Evolutionary conservation across 1,140 invertebrate species (phyloP), one percentile per base, ranked within the genome.

Genomic region (Probaryconus sp.): DNA sequence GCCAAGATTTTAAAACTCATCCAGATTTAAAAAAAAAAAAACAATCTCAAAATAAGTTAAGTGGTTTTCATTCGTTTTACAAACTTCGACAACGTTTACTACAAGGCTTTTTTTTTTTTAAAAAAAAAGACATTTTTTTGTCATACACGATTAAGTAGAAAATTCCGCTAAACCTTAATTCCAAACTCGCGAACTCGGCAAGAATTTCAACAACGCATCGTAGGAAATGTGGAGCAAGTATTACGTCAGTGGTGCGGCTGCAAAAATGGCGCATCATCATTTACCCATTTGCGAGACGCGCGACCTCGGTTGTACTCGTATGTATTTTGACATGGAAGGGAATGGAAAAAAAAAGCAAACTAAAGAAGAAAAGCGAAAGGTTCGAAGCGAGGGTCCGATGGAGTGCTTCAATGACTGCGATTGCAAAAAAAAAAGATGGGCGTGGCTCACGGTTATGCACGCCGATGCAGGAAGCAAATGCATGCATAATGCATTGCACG

Each of bases 401-500:
- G 47, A 28, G 51, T 28, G 47, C 14, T 70, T 76, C 40, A 55
- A 67, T 51, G 48, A 65, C 38, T 47, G 45, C 16, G 37, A 47
- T 38, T 42, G 38, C 18, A 43, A 48, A 72, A 79, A n/a, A n/a
- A 78, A 71, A 68, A 35, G 65, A 65, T 76, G 75, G 77, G 77
- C 69, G 79, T 74, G 71, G 38, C n/a, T n/a, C n/a, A n/a, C 77
- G 16, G 55, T 71, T 70, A 67, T 76, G 73, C 51, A 73, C 67
- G 33, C 71, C 55, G 65, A 68, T 76, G 67, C 78, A 67, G 50
- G 51, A 55, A 55, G 47, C 77, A 78, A 67, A 58, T 76, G 72
- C 76, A 55, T 77, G 67, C 77, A 81, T 75, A 79, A 81, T 81
- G 68, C 71, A 76, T 71, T 28, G 73, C 69, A 70, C 64, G 64